Evolutionary conservation across 2,888 invertebrate genomes (phyloP).

Genomic region (Scaptomyza caliginosa): DNA sequence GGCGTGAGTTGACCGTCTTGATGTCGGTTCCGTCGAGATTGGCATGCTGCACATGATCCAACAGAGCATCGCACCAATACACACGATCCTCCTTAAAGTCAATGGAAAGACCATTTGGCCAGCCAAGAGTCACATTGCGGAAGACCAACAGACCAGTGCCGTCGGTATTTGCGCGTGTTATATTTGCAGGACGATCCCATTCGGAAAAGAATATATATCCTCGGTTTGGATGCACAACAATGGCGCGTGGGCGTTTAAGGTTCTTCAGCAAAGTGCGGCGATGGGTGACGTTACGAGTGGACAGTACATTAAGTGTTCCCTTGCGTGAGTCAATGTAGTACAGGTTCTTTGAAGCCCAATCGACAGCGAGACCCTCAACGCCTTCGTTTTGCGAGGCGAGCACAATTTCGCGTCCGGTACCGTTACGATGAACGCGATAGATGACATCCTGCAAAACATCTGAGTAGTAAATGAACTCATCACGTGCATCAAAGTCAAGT

Average conservation of each 20-base stretch:
- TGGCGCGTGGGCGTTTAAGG: conserved; percentile 96
- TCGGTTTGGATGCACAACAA: conserved; percentile 97
- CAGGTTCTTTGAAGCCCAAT: conserved; percentile 97
- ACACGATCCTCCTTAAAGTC: conserved; percentile 94
- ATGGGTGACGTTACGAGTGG: conserved; percentile 93
- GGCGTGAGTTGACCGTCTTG: conserved; percentile 92
- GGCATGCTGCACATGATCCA: conserved; percentile 98
- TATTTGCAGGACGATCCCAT: conserved; percentile 98
- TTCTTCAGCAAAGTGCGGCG: conserved; percentile 93
- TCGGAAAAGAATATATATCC: conserved; percentile 98
- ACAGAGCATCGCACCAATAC: conserved; percentile 98
- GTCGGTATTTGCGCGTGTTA: conserved; percentile 95
- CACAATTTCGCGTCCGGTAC: conserved; percentile 93
- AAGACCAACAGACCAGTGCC: conserved; percentile 94
- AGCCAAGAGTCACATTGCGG: conserved; percentile 95
- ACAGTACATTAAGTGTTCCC: conserved; percentile 96
- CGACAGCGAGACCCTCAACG: conserved; percentile 97
- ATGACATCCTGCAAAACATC: conserved; percentile 98
- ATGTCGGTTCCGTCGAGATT: conserved; percentile 96
- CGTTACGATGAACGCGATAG: conserved; percentile 91
- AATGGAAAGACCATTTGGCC: conserved; percentile 98
- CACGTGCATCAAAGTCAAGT: conserved; percentile 95
- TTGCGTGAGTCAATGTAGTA: conserved; percentile 98
- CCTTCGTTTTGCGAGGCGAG: conserved; percentile 98
- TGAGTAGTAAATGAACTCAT: conserved; percentile 97